Base-by-base conservation (phyloP, 2,888 invertebrate species). In the Drosophila monieri region DNA sequence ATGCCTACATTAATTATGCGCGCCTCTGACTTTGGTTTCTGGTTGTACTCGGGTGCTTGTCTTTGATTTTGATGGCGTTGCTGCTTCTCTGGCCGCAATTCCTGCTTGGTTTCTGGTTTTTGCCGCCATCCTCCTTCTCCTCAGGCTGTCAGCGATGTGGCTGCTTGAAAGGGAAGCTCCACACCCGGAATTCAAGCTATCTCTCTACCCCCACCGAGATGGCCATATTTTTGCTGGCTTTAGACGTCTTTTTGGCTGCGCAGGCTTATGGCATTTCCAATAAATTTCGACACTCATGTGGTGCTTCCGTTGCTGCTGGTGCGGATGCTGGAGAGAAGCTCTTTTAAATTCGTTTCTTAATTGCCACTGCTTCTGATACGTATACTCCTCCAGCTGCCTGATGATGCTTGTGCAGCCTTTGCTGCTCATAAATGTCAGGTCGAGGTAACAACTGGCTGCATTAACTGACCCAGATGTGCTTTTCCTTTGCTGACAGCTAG, bases 1-100 rank as follows among this genome's bases (percentile, higher is more conserved):
- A 88, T 88, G 79, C 85, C 83, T 78, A 86, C 88, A 88, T 88
- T 88, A 88, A 88, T 88, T 86, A 88, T 83, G 84, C 84, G 85
- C 80, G 85, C 84, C 55, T 60, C 57, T 72, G 71, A 61, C 68
- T 76, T 80, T 80, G 83, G 74, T 76, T 79, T 84, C 70, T 69
- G 81, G 70, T 52, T 12, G 64, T 30, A 39, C 44, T 6, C 15
- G 37, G 27, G 2, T 59, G 39, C 43, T 80, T 73, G 81, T 77
- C 84, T 81, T 81, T 81, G 81, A 81, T 84, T 84, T 81, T 79
- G 76, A 74, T 76, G 77, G 72, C 73, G 35, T 58, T 62, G 68
- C 44, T 35, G 39, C 30, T 64, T 61, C 46, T 27, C 32, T 15
- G 23, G 52, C 84, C 85, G 71, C 79, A 84, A 76, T 80, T 80